Percentiles rank a stretch among this genome's conserved stretches.
Evolutionary conservation across 2,113 vertebrate genomes (phyloP).

Genomic region (Pseudorhombus dupliciocellatus): DNA sequence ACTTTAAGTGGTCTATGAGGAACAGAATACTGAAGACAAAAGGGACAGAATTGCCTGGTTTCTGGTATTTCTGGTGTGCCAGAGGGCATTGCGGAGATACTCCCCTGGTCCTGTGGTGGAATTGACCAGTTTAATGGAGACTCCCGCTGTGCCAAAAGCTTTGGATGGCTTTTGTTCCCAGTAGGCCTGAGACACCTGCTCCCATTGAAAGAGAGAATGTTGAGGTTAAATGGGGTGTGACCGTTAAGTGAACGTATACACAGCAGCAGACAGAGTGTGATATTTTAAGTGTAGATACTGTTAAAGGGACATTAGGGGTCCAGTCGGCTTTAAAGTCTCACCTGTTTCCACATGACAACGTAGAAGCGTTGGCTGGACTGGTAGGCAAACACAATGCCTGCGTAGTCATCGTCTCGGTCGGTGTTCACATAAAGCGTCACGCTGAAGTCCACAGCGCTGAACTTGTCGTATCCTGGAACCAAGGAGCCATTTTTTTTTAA

Average conservation of each 20-base stretch:
- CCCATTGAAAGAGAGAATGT: constrained; percentile 74
- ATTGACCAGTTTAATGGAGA: constrained; percentile 96
- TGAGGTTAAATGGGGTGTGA: constrained; percentile 1
- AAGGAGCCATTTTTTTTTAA: not conserved
- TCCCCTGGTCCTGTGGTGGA: constrained; percentile 93
- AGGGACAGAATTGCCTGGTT: constrained; percentile 84
- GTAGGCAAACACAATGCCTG: constrained; percentile 94
- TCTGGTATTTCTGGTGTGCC: constrained; percentile 95
- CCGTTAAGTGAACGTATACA: not conserved
- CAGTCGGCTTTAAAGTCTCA: constrained; percentile 57
- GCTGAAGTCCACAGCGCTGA: constrained; percentile 94
- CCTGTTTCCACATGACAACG: constrained; percentile 98
- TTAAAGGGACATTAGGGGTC: too few species aligned
- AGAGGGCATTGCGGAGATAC: constrained; percentile 93
- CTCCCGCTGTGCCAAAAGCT: constrained; percentile 92
- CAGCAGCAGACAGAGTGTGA: too few species aligned
- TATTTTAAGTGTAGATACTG: too few species aligned
- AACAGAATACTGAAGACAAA: not conserved
- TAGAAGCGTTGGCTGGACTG: constrained; percentile 97
- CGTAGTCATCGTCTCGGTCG: constrained; percentile 95
- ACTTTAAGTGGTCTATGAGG: not conserved
- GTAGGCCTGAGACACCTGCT: constrained; percentile 95
- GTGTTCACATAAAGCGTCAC: constrained; percentile 97
- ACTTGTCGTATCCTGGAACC: constrained; percentile 89
- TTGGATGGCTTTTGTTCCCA: constrained; percentile 94